These are phyloP conservation scores for Magallana ariakensis DNA, from an alignment of 1,140 invertebrate species.

Conservation along the genomic window DNA sequence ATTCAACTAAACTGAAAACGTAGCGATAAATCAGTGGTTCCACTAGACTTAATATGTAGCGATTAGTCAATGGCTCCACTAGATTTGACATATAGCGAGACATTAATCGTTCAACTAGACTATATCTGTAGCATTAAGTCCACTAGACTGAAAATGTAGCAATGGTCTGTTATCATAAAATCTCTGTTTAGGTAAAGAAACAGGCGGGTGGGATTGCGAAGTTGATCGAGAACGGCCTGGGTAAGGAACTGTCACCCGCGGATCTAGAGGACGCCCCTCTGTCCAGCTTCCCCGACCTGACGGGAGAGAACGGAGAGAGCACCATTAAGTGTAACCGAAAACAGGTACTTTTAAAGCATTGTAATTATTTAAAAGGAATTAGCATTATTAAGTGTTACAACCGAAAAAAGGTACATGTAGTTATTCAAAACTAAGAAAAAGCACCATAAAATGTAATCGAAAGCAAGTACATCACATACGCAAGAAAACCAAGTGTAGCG, in stretches of 20 bases:
- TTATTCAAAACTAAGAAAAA: no score
- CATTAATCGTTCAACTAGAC: neutral
- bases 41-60: neutral
- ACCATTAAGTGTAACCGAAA: conserved; percentile 48
- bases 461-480: no score
- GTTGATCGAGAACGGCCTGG: conserved; percentile 24
- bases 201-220: conserved; percentile 12
- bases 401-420: no score
- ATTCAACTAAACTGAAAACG: neutral
- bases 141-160: neutral
- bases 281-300: conserved; percentile 48
- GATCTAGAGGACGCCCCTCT: conserved; percentile 45
- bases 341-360: conserved; percentile 32
- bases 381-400: no score
- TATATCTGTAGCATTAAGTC: neutral
- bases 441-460: no score
- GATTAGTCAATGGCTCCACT: neutral
- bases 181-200: conserved; percentile 14
- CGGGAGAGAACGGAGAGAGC: conserved; percentile 46
- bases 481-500: no score
- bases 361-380: no score
- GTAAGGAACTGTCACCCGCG: conserved; percentile 39
- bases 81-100: neutral
- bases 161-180: neutral
- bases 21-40: neutral